Conservation (phyloP, 2,888 invertebrate genomes). For the Trichopoda pennipes region DNA sequence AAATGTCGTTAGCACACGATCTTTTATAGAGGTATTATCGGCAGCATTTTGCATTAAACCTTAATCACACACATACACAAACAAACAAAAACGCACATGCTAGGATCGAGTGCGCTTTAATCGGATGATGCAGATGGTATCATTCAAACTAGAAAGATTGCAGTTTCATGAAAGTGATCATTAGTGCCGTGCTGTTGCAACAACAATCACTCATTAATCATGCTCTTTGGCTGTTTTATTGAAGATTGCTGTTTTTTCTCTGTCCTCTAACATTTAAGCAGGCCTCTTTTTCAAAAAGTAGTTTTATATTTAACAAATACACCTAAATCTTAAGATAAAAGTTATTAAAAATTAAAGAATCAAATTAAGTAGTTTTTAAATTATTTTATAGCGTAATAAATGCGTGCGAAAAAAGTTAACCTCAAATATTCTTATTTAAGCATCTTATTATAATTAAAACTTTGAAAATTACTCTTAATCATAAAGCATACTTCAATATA, state of each 20-base stretch:
- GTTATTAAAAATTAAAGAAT: slow-evolving; percentile 15
- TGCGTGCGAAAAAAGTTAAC: slow-evolving; percentile 17
- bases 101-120: background rate
- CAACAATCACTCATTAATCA: slow-evolving; percentile 47
- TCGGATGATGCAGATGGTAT: slow-evolving; percentile 10
- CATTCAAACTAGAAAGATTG: slow-evolving; percentile 5
- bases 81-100: background rate
- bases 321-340: slow-evolving; percentile 25
- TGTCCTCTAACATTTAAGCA: slow-evolving; percentile 52
- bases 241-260: slow-evolving; percentile 4
- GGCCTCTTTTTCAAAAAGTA: slow-evolving; percentile 63
- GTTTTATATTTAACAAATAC: slow-evolving; percentile 57
- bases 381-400: slow-evolving; percentile 41
- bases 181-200: slow-evolving; percentile 28
- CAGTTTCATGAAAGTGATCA: slow-evolving; percentile 33
- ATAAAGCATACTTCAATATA: slow-evolving; percentile 15
- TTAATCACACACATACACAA: slow-evolving; percentile 25
- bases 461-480: slow-evolving; percentile 53
- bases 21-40: slow-evolving; percentile 54
- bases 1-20: slow-evolving; percentile 59
- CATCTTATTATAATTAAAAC: slow-evolving; percentile 55
- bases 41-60: slow-evolving; percentile 58
- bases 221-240: slow-evolving; percentile 7
- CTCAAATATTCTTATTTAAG: slow-evolving; percentile 42
- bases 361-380: slow-evolving; percentile 55